These are phyloP conservation scores for Microcebus griseorufus DNA, from an alignment of 2,113 vertebrate species.

Conservation along the genomic window DNA sequence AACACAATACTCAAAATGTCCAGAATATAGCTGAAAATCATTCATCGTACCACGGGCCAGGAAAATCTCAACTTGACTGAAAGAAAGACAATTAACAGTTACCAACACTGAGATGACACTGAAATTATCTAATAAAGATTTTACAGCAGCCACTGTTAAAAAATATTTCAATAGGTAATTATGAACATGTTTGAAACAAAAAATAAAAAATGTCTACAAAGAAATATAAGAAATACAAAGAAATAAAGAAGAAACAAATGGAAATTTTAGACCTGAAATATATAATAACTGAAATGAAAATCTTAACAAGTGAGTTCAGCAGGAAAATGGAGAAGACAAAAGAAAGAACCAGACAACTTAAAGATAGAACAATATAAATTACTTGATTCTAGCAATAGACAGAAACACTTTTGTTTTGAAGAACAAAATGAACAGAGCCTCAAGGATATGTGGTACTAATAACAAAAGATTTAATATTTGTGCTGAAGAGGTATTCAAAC, in stretches of 20 bases:
- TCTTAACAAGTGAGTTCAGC: neutral
- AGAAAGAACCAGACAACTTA: neutral
- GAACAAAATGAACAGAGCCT: neutral
- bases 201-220: neutral
- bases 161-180: neutral
- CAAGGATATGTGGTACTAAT: neutral
- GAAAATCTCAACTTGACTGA: constrained; percentile 7
- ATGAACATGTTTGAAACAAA: constrained; percentile 6
- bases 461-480: neutral
- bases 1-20: neutral
- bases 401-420: neutral
- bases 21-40: constrained; percentile 7
- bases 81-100: neutral
- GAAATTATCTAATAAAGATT: neutral
- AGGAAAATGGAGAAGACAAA: neutral
- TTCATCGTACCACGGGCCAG: neutral
- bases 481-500: neutral
- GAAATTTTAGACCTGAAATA: neutral
- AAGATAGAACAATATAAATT: neutral
- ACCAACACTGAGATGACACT: neutral
- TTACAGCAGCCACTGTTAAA: neutral
- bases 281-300: neutral
- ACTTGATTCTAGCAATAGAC: neutral
- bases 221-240: neutral
- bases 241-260: neutral